These are phyloP conservation scores for Pasiphila rectangulata DNA, from an alignment of 2,888 invertebrate genomes.

Conservation along the genomic window DNA sequence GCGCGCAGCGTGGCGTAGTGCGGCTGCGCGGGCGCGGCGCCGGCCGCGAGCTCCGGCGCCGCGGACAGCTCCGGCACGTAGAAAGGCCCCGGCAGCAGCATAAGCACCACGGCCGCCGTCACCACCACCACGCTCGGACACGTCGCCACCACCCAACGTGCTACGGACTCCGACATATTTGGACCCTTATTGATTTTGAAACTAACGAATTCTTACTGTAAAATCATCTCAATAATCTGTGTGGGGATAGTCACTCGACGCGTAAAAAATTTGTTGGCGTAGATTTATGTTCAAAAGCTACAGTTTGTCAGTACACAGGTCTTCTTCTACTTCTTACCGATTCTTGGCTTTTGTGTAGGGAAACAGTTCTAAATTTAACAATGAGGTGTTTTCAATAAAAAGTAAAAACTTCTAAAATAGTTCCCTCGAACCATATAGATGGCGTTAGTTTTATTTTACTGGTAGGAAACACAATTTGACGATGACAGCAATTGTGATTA, in stretches of 20 bases:
- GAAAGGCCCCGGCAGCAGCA: conserved; percentile 61
- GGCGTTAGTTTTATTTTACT: too few species aligned
- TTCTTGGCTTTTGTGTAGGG: too few species aligned
- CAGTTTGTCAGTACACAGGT: too few species aligned
- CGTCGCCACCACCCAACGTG: conserved; percentile 53
- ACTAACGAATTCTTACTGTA: conserved; percentile 12
- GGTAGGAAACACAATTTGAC: too few species aligned
- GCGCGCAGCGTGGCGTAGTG: conserved; percentile 12
- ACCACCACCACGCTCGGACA: conserved; percentile 56
- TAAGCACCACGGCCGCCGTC: conserved; percentile 51
- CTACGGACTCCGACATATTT: conserved; percentile 24
- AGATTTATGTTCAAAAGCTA: not conserved
- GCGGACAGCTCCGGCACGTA: conserved; percentile 52
- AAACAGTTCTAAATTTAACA: too few species aligned
- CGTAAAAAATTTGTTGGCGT: conserved; percentile 6
- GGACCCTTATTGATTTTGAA: conserved; percentile 7
- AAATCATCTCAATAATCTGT: conserved; percentile 13
- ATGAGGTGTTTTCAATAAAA: too few species aligned
- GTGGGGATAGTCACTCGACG: conserved; percentile 27
- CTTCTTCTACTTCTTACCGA: too few species aligned
- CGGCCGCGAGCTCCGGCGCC: conserved; percentile 13
- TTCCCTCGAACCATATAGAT: too few species aligned
- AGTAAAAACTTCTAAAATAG: too few species aligned
- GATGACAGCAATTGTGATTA: too few species aligned
- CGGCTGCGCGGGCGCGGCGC: conserved; percentile 10